A percentile compares a stretch with the other conserved stretches of the same genome.
These are phyloP conservation scores for Pyrocoelia pectoralis DNA, from an alignment of 2,888 invertebrate species.

Conservation along the genomic window DNA sequence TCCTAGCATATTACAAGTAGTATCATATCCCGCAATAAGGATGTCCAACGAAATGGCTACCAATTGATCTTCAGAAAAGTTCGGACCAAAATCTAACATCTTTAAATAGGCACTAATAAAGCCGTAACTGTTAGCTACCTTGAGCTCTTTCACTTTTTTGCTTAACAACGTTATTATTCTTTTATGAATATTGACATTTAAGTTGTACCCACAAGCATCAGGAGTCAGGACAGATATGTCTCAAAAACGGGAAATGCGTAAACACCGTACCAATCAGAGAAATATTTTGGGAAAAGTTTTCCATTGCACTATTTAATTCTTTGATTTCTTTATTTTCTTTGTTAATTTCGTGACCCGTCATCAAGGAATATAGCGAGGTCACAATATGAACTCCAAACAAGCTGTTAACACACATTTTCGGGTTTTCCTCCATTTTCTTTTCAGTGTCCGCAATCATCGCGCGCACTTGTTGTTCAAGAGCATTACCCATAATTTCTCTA, in stretches of 20 bases:
- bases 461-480: too few species aligned
- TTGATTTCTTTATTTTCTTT: conserved; percentile 62
- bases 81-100: conserved; percentile 61
- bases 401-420: too few species aligned
- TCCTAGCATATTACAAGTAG: conserved; percentile 80
- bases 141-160: conserved; percentile 75
- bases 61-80: conserved; percentile 75
- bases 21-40: conserved; percentile 89
- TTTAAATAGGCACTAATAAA: conserved; percentile 84
- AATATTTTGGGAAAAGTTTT: conserved; percentile 74
- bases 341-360: too few species aligned
- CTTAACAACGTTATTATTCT: conserved; percentile 77
- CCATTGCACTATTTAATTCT: conserved; percentile 72
- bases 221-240: conserved; percentile 73
- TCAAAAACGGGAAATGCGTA: conserved; percentile 79
- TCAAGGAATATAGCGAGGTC: too few species aligned
- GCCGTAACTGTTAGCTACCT: too few species aligned
- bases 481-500: too few species aligned
- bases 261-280: conserved; percentile 85
- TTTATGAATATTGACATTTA: conserved; percentile 75
- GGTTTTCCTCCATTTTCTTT: too few species aligned
- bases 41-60: conserved; percentile 84
- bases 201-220: conserved; percentile 81
- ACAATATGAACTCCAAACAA: too few species aligned
- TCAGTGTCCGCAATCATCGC: too few species aligned